Base-by-base conservation (phyloP, 2,888 invertebrate species). In the Sthenelais limicola region DNA sequence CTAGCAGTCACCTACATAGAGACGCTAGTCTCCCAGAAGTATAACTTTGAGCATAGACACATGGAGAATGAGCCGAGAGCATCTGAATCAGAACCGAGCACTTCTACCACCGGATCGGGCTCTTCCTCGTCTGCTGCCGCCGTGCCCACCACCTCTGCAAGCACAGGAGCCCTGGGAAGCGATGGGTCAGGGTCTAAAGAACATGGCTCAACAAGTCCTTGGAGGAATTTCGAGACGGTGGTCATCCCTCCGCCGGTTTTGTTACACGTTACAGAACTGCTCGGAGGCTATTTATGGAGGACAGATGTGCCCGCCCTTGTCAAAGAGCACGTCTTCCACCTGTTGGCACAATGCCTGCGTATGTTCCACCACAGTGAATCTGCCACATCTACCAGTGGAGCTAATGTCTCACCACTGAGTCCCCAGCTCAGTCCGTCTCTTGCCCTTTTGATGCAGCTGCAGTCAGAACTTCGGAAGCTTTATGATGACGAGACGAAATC, bases 1-100 rank as follows among this genome's bases (percentile, higher is more conserved):
- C 79, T 88, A 68, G 85, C 87, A 1, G 72, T 87, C 30, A 82
- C 86, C 2, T 87, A 86, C 78, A 82, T 86, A n/a, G 86, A 87
- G 78, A 85, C 84, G 4, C 78, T 87, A 9, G 81, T 85, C 35
- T 82, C 82, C 0, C 82, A 84, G 72, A 79, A 78, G 24, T 80
- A 82, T 76, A 66, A 67, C 70, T 76, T 76, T 38, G 74, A 71
- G 3, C 62, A 62, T 9, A 35, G 47, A n/a, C 58, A 38, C 26
- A 47, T 26, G 5, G 71, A 38, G 43, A 54, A 30, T 2, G 52
- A 30, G n/a, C 15, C 28, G 18, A 7, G n/a, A n/a, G n/a, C n/a
- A n/a, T n/a, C n/a, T n/a, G n/a, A n/a, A n/a, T n/a, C n/a, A n/a
- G n/a, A n/a, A n/a, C n/a, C n/a, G n/a, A n/a, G n/a, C n/a, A n/a